phyloP scores from a whole-genome alignment of 2,888 invertebrate species.

The Cyclophora punctaria region DNA sequence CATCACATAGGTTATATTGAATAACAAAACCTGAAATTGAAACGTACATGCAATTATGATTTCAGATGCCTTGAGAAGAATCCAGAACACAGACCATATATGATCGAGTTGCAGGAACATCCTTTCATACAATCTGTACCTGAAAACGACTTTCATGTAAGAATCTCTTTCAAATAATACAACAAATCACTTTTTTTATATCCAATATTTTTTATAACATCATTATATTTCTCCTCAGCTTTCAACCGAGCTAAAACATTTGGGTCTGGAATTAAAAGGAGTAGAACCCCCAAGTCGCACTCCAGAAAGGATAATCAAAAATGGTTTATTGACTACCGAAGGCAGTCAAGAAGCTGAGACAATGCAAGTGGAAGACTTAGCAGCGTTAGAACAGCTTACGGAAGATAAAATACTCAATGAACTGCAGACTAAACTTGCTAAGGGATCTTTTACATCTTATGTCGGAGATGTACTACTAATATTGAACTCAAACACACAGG shows the following conservation, averaged over 20 bases:
- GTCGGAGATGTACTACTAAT: constrained; percentile 87
- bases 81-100: constrained; percentile 88
- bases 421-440: constrained; percentile 79
- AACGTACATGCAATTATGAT: constrained; percentile 10
- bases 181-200: background rate
- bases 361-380: constrained; percentile 89
- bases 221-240: constrained; percentile 62
- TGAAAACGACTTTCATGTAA: constrained; percentile 86
- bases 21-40: background rate
- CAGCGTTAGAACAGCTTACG: constrained; percentile 82
- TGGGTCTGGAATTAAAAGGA: constrained; percentile 62
- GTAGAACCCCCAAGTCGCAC: constrained; percentile 46
- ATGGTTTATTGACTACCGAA: constrained; percentile 63
- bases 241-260: constrained; percentile 80
- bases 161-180: constrained; percentile 11
- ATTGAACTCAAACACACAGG: constrained; percentile 85
- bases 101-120: constrained; percentile 87
- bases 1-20: background rate
- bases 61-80: constrained; percentile 88
- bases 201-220: background rate
- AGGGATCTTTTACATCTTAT: constrained; percentile 83
- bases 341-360: constrained; percentile 77
- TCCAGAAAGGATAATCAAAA: constrained; percentile 68
- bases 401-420: constrained; percentile 83
- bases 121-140: constrained; percentile 86